Evolutionary conservation across 2,888 invertebrate species (phyloP), one percentile per base, ranked within the genome.

Genomic region (Epirrhoe alternata): DNA sequence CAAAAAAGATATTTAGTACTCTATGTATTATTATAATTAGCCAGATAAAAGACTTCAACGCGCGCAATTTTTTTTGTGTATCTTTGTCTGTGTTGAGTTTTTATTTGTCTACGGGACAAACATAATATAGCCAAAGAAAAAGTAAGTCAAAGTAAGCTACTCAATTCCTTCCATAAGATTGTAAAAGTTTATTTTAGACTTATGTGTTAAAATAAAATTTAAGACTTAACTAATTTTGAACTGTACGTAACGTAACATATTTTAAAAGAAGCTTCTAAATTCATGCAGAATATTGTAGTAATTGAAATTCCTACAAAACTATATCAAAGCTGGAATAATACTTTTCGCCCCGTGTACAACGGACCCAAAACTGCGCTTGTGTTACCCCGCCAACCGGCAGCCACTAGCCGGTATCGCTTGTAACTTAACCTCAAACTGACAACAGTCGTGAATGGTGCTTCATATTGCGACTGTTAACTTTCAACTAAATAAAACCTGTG

Each of bases 351-450:
- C 82, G 90, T 91, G 89, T 87, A 83, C 69, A 77, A 76, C 81
- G 69, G 76, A 74, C 73, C 75, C 76, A 83, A 81, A 75, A 78
- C 73, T 82, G 85, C 82, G 87, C 84, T 84, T 82, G 86, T 84
- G 85, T 86, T 70, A 84, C 85, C 86, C 86, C 84, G 85, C 79
- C 84, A 82, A 81, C 85, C 86, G 86, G 86, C 89, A 84, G 86
- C 88, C 88, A 88, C 89, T 85, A 86, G 87, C 88, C 89, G 89
- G 90, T 86, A 87, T 84, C 86, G 90, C 86, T 88, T 87, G 90
- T 90, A 89, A 91, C 88, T 90, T 92, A 92, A 93, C 93, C 93
- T 92, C 90, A 93, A 92, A 92, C 87, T 86, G 89, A 89, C 89
- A 89, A 69, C 90, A 88, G 90, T 87, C 90, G 91, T 88, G 89